Base-by-base conservation (phyloP, 2,797 vertebrate genomes). In the Sebastes vulpes region DNA sequence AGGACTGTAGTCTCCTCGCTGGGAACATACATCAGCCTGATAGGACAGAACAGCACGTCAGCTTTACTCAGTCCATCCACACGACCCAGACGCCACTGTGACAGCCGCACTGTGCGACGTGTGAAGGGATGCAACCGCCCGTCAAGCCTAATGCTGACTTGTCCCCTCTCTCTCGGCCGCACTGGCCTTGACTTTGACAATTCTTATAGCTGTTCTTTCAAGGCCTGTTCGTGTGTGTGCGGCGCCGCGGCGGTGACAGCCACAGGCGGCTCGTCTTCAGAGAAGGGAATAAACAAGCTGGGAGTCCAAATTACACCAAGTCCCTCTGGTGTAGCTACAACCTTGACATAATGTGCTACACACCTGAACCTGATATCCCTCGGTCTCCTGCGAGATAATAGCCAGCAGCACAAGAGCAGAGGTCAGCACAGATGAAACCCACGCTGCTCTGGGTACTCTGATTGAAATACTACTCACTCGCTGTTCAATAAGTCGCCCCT, bases 1-100 rank as follows among this genome's bases (percentile, higher is more conserved):
- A 82, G 87, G 84, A 92, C 85, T 79, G 84, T 26, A 28, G 92
- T 81, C 84, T 93, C 92, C 92, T 89, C 86, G 78, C 91, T 89
- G 89, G 90, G 77, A 84, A 83, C 82, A 88, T 84, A 77, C 92
- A 94, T 93, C 91, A 94, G 91, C 91, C 94, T 95, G 89, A 87
- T 85, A 87, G 85, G 85, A 95, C 74, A 92, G 81, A 91, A 89
- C 81, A 91, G 88, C 85, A 81, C 8, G 83, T 94, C 91, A 93
- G 74, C 80, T 87, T 89, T 66, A 72, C 75, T 91, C 80, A 89
- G 84, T 78, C 82, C 80, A 79, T 80, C 81, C 81, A 52, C 74
- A 79, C 60, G 12, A 88, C 87, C 65, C 77, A 48, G 70, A 70
- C 56, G n/a, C 85, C 42, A 75, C 66, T 53, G 66, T 90, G 87